A percentile compares a stretch with the other conserved stretches of the same genome.
phyloP scores from a whole-genome alignment of 2,113 vertebrate species.

The Oryzias celebensis region DNA sequence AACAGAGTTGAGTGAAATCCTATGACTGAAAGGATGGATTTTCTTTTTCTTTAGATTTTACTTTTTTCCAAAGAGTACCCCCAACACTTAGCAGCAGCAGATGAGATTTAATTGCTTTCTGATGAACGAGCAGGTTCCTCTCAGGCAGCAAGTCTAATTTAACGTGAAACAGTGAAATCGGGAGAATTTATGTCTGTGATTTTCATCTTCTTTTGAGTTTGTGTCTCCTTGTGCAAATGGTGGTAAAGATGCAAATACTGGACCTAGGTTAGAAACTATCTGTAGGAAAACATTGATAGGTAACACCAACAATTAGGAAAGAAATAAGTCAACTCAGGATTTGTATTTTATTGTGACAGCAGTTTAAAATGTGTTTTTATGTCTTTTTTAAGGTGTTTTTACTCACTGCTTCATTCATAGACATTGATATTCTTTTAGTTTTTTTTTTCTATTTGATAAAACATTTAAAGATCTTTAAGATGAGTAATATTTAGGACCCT shows the following conservation, averaged over 20 bases:
- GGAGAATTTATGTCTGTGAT: constrained; percentile 25
- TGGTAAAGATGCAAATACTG: neutral
- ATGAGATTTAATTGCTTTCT: constrained; percentile 64
- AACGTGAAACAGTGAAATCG: constrained; percentile 21
- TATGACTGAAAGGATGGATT: constrained; percentile 28
- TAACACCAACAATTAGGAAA: constrained; percentile 6
- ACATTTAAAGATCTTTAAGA: no score
- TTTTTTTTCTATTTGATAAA: no score
- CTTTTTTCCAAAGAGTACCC: constrained; percentile 39
- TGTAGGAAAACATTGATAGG: constrained; percentile 10
- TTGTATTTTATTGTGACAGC: constrained; percentile 22
- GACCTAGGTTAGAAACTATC: constrained; percentile 7
- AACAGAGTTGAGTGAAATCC: constrained; percentile 35
- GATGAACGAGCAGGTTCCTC: constrained; percentile 55
- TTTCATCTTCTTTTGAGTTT: constrained; percentile 1
- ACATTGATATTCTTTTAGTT: no score
- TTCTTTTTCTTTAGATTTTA: constrained; percentile 18
- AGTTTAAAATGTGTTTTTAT: no score
- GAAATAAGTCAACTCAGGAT: constrained; percentile 11
- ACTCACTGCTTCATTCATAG: no score
- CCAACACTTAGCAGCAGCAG: constrained; percentile 41
- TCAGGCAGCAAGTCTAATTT: constrained; percentile 35
- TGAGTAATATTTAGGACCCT: no score
- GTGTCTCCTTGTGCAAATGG: constrained; percentile 2
- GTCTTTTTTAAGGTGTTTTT: no score